Conservation (phyloP, 1,140 invertebrate genomes). For the Formica exsecta region DNA sequence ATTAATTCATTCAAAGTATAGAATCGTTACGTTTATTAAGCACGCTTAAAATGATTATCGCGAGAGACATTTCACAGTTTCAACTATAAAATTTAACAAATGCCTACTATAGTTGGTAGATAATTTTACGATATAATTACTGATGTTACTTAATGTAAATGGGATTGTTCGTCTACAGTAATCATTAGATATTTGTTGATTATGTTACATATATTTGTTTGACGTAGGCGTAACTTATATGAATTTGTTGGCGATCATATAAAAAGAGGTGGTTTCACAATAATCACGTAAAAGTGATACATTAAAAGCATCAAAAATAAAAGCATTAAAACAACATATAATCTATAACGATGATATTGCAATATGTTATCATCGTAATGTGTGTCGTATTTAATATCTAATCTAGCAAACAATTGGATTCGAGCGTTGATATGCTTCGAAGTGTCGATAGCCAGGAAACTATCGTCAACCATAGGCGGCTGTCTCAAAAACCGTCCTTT, state of each 20-base stretch:
- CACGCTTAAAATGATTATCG: background rate
- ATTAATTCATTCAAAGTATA: constrained; percentile 33
- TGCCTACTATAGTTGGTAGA: background rate
- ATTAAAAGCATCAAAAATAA: background rate
- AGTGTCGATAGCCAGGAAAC: constrained; percentile 53
- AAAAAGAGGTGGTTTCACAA: background rate
- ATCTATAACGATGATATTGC: background rate
- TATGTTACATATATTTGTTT: background rate
- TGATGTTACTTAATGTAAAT: background rate
- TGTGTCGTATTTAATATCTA: constrained; percentile 16
- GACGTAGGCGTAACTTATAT: background rate
- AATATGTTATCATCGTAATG: constrained; percentile 10
- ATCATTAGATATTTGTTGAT: constrained; percentile 2
- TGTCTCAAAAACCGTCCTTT: constrained; percentile 60
- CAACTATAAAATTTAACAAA: background rate
- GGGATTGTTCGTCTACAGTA: background rate
- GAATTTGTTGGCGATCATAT: background rate
- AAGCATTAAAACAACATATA: background rate
- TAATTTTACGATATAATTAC: background rate
- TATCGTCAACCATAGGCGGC: background rate
- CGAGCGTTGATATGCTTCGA: constrained; percentile 2
- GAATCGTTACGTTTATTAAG: constrained; percentile 7
- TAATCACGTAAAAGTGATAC: background rate
- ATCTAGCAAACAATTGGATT: constrained; percentile 12
- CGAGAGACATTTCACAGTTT: background rate